Conservation (phyloP, 2,113 vertebrate species). For the Chauna torquata region DNA sequence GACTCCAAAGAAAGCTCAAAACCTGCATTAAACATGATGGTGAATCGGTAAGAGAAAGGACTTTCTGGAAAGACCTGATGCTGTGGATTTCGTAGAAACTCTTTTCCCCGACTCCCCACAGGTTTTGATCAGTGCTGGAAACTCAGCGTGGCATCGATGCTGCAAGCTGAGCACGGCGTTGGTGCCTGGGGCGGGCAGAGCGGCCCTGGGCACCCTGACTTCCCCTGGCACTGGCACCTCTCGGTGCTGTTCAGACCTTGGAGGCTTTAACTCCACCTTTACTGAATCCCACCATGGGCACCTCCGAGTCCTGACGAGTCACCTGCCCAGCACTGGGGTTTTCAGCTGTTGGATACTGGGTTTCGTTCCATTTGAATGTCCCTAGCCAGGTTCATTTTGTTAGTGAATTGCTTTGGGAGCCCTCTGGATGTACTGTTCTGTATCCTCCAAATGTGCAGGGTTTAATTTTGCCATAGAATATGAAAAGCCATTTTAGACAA, state of each 20-base stretch:
- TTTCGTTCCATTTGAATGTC: background rate
- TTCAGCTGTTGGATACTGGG: background rate
- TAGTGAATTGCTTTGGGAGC: background rate
- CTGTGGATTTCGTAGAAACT: background rate
- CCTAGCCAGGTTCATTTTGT: background rate
- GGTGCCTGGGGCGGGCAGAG: background rate
- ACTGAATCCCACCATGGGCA: background rate
- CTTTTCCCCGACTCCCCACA: fast-evolving
- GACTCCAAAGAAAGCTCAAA: conserved; percentile 29
- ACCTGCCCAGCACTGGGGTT: background rate
- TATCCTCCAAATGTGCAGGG: background rate
- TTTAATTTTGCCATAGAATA: background rate
- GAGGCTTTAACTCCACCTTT: background rate
- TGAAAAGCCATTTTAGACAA: background rate
- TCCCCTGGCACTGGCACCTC: background rate
- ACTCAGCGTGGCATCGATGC: too few species aligned
- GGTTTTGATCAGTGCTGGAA: background rate
- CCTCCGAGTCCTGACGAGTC: background rate
- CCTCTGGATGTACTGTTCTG: background rate
- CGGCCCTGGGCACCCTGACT: fast-evolving
- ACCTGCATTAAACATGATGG: background rate
- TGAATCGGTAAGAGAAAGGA: background rate
- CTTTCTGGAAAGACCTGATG: background rate
- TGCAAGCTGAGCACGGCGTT: fast-evolving
- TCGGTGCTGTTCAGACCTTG: fast-evolving